Percentiles rank a stretch among this genome's conserved stretches.
Conservation (phyloP, 2,113 vertebrate species). For the Pampusana beccarii region DNA sequence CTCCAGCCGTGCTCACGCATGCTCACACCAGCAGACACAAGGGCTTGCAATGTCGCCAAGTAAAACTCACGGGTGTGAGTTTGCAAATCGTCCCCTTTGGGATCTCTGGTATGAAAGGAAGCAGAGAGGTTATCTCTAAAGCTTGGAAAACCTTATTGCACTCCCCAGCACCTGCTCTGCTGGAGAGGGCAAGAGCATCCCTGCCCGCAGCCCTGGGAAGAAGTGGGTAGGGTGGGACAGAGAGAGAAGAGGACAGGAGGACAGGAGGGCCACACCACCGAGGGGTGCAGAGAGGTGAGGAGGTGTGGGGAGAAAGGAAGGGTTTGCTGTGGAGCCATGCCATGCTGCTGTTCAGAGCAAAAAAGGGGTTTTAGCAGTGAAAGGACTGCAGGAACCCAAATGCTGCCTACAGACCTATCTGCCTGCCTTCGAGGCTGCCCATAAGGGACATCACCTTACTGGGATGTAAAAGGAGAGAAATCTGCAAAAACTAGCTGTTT, state of each 20-base stretch:
- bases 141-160: not conserved
- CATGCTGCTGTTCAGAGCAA: rapidly evolving
- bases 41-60: rapidly evolving
- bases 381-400: rapidly evolving
- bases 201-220: rapidly evolving
- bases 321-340: not conserved
- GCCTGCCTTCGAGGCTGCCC: not conserved
- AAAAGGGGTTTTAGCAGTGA: not conserved
- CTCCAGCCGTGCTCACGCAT: not conserved
- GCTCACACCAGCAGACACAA: not conserved
- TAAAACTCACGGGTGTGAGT: rapidly evolving
- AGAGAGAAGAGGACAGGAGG: too few relatives aligned
- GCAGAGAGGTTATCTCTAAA: not conserved
- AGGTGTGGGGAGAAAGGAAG: not conserved
- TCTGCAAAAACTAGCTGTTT: not conserved
- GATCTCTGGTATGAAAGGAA: not conserved
- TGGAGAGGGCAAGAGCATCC: not conserved
- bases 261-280: rapidly evolving
- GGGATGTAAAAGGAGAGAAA: not conserved
- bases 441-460: not conserved
- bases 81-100: not conserved
- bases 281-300: rapidly evolving
- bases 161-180: rapidly evolving
- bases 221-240: not conserved
- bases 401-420: not conserved